Percentiles rank a stretch among this genome's conserved stretches.
Conservation (phyloP, 2,113 vertebrate genomes). For the Microtus richardsoni region DNA sequence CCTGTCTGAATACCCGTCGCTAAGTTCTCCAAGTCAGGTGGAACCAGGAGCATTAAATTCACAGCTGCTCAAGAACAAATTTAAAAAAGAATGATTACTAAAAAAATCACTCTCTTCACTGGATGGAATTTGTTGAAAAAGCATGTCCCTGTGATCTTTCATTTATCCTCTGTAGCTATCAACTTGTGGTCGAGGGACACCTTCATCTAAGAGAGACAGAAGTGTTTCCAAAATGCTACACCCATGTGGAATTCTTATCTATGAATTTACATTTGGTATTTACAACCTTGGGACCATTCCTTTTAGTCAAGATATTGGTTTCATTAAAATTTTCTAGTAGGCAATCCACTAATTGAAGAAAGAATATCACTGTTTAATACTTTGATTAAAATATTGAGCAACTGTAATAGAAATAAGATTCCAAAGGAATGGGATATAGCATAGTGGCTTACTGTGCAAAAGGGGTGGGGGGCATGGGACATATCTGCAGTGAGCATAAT, state of each 20-base stretch:
- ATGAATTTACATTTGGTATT: not conserved
- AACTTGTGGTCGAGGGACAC: not conserved
- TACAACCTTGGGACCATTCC: not conserved
- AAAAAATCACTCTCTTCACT: not conserved
- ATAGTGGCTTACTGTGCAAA: not conserved
- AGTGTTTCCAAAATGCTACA: not conserved
- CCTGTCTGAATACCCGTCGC: not conserved
- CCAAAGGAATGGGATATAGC: not conserved
- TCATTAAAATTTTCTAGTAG: not conserved
- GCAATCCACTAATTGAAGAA: not conserved
- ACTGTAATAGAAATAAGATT: not conserved
- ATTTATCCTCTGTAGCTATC: not conserved
- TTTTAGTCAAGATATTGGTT: not conserved
- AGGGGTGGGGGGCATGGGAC: accelerated
- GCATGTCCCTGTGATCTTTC: not conserved
- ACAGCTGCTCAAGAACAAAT: not conserved
- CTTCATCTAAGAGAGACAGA: not conserved
- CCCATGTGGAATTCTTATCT: not conserved
- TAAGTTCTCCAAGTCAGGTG: not conserved
- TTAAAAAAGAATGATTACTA: not conserved
- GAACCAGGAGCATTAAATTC: not conserved
- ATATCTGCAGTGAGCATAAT: accelerated
- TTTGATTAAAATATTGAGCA: not conserved
- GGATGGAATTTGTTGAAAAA: not conserved
- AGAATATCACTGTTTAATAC: not conserved